phyloP scores from a whole-genome alignment of 2,797 vertebrate species.

The Galaxias olidus region DNA sequence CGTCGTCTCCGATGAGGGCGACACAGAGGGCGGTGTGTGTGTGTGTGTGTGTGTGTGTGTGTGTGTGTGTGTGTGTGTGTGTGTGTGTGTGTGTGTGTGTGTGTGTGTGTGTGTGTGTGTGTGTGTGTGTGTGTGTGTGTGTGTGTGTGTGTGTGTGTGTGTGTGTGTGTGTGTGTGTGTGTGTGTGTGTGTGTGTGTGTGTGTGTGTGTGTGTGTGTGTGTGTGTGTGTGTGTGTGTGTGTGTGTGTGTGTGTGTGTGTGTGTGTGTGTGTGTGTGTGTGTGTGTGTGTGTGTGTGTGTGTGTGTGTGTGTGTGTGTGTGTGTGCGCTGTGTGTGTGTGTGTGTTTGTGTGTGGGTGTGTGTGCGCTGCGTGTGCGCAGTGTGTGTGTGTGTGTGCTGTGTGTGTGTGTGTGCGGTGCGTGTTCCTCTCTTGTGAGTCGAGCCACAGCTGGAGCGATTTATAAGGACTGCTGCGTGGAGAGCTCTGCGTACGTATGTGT shows the following conservation, averaged over 20 bases:
- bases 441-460: constrained; percentile 2
- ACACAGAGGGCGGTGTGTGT: neutral
- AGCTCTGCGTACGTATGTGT: neutral
- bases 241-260: neutral
- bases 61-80: too few species aligned
- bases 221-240: neutral
- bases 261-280: constrained; percentile 16
- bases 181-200: constrained; percentile 3
- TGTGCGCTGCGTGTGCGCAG: neutral
- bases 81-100: too few species aligned
- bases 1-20: too few species aligned
- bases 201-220: neutral
- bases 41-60: constrained; percentile 1
- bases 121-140: neutral
- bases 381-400: constrained; percentile 1
- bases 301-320: constrained; percentile 8
- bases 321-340: neutral
- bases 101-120: too few species aligned
- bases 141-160: constrained; percentile 22
- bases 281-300: constrained; percentile 17
- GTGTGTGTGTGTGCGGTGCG: neutral
- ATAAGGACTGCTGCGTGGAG: neutral
- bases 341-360: too few species aligned
- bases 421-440: neutral
- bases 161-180: constrained; percentile 13